Percentiles rank a stretch among this genome's conserved stretches.
Conservation (phyloP, 1,140 invertebrate species). For the Listronotus bonariensis region DNA sequence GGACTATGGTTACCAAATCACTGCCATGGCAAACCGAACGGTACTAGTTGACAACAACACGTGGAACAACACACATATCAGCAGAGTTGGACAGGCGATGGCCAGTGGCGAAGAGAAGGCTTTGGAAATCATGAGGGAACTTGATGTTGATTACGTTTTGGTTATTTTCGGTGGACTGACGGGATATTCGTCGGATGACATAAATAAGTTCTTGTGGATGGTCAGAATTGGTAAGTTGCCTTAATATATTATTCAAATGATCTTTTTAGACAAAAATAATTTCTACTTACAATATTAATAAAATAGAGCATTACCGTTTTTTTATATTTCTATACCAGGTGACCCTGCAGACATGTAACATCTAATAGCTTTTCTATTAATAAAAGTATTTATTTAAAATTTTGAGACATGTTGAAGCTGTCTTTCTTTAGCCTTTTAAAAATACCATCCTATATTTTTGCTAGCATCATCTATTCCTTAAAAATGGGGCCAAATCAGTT, state of each 20-base stretch:
- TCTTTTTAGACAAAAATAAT: too few relatives aligned
- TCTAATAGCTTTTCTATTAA: too few relatives aligned
- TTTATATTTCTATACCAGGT: too few relatives aligned
- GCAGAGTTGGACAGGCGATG: constrained; percentile 95
- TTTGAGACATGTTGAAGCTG: too few relatives aligned
- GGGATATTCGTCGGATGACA: constrained; percentile 98
- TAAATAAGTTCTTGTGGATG: constrained; percentile 99
- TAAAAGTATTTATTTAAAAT: too few relatives aligned
- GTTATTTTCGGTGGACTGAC: constrained; percentile 98
- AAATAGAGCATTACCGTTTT: too few relatives aligned
- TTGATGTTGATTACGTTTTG: constrained; percentile 97
- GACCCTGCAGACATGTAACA: too few relatives aligned
- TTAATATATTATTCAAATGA: not conserved
- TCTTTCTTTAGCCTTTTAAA: too few relatives aligned
- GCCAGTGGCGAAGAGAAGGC: constrained; percentile 94
- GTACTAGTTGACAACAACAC: constrained; percentile 99
- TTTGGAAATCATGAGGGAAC: constrained; percentile 95
- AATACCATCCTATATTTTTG: too few relatives aligned
- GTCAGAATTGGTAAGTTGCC: constrained; percentile 83
- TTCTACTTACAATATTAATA: too few relatives aligned
- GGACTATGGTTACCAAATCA: constrained; percentile 99
- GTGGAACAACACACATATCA: constrained; percentile 99
- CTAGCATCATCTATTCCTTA: too few relatives aligned
- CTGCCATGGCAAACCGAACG: constrained; percentile 97
- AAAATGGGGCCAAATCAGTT: too few relatives aligned